Evolutionary conservation across 2,888 invertebrate genomes (phyloP).

Genomic region (Parasteatoda lunata): DNA sequence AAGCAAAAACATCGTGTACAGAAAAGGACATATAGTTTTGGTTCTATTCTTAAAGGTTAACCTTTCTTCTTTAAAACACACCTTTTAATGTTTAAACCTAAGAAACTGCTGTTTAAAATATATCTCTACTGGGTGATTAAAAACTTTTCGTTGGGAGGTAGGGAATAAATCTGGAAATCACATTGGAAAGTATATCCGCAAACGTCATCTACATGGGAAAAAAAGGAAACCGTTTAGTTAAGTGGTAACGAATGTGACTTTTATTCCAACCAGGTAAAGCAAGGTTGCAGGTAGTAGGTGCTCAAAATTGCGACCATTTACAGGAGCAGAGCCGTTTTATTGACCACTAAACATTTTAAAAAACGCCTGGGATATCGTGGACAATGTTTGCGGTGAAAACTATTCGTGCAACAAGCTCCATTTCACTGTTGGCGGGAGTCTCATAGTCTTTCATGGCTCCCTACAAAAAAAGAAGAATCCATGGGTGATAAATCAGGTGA

Average conservation of each 20-base stretch:
- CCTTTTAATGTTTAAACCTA: too few species aligned
- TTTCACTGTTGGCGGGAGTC: background rate
- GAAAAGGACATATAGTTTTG: too few species aligned
- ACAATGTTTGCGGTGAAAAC: background rate
- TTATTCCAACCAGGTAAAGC: background rate
- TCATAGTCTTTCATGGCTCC: background rate
- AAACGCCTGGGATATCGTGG: background rate
- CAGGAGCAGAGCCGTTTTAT: background rate
- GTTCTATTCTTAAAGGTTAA: too few species aligned
- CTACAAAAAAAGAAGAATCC: background rate
- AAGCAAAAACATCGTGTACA: too few species aligned
- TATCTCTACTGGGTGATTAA: background rate
- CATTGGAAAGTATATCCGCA: background rate
- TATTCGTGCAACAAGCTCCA: background rate
- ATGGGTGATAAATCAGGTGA: background rate
- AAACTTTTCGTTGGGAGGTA: background rate
- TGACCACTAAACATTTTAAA: background rate
- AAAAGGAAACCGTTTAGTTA: background rate
- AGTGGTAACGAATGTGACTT: background rate
- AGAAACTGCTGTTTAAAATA: too few species aligned
- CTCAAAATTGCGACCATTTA: background rate
- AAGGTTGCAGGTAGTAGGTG: background rate
- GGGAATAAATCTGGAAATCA: background rate
- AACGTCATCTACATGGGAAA: background rate
- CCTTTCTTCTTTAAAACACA: too few species aligned